Base-by-base conservation (phyloP, 2,113 vertebrate species). In the Periophthalmodon schlosseri region DNA sequence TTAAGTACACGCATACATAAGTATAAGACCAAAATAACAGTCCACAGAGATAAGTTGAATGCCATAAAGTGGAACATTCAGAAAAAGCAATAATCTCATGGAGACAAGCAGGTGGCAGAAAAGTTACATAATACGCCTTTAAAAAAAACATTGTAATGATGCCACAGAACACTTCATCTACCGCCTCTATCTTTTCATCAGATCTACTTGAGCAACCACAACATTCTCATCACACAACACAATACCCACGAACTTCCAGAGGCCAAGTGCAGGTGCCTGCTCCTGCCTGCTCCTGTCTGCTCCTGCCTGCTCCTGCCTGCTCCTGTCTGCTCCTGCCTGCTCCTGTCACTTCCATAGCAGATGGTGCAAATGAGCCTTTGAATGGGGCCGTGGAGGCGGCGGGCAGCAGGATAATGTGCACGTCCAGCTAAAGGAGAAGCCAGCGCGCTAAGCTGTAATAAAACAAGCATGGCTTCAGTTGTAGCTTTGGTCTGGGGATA, bases 321-420 rank as follows among this genome's bases (percentile, higher is more conserved):
- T 39, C 36, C 36, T 39, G 36, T 9, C 36, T 39, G 77, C 64
- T 69, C 46, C 34, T 21, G 47, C 46, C 24, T 75, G 76, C 77
- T 79, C 70, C 74, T 4, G 58, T 82, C 83, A 78, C 81, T 81
- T 77, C 80, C 44, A 20, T 79, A 78, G 77, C 85, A 88, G 85
- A 87, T 84, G 80, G 80, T 87, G 72, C 73, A 88, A 87, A 88
- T 78, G 70, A 74, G 75, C 75, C 80, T 79, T 80, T 75, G 69
- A 78, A 66, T 75, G 64, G 68, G 70, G 46, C 64, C 70, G 74
- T 58, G 28, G 73, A 79, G 64, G 77, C 66, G 23, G 10, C 44
- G 71, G 68, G 83, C 56, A 69, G 28, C 60, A 11, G 49, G 46
- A 69, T 70, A 69, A 74, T 36, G 63, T 71, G n/a, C 71, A 77